Conservation (phyloP, 2,113 vertebrate species). For the Daboia siamensis region DNA sequence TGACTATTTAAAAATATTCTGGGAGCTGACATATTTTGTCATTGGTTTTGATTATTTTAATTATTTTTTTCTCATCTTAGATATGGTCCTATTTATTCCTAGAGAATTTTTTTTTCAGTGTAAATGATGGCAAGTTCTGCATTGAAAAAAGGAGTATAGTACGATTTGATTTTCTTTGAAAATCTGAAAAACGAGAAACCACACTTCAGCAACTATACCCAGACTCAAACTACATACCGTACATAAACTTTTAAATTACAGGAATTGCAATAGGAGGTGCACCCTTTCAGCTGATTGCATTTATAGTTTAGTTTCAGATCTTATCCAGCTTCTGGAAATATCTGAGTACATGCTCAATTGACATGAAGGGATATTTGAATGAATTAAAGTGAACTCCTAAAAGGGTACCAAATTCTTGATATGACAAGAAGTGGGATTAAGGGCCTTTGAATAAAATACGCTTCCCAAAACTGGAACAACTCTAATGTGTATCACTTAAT, state of each 20-base stretch:
- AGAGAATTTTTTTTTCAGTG: background rate
- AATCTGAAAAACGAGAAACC: background rate
- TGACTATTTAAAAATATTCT: background rate
- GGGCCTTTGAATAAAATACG: background rate
- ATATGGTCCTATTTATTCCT: background rate
- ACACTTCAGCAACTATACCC: background rate
- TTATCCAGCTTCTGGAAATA: background rate
- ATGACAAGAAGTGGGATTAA: background rate
- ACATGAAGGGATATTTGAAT: background rate
- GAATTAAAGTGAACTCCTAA: background rate
- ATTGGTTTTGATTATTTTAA: background rate
- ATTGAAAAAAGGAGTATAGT: background rate
- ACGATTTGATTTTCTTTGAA: background rate
- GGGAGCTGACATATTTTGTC: background rate
- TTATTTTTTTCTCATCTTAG: background rate
- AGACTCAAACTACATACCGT: background rate
- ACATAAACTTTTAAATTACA: background rate
- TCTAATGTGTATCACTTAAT: background rate
- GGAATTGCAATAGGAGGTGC: background rate
- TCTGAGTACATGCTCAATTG: background rate
- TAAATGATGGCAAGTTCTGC: too few relatives aligned
- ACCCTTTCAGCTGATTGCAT: background rate
- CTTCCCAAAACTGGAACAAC: background rate
- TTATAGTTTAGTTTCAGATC: background rate
- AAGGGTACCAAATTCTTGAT: background rate